phyloP scores from a whole-genome alignment of 2,888 invertebrate species.

The Macaria notata region DNA sequence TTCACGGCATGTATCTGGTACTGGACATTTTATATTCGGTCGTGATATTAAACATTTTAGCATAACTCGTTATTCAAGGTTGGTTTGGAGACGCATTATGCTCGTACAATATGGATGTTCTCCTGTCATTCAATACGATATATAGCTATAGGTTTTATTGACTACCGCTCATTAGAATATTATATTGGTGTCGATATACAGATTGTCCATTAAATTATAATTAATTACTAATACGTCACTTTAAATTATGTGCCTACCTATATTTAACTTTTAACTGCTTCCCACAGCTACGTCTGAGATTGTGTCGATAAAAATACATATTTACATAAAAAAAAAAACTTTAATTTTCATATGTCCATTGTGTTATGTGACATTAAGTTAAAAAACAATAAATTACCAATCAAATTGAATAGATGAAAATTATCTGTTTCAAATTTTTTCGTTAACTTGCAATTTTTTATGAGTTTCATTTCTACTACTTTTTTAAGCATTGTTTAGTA shows the following conservation, averaged over 20 bases:
- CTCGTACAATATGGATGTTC: conserved; percentile 50
- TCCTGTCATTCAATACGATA: conserved; percentile 39
- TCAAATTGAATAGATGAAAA: too few species aligned
- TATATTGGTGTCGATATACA: conserved; percentile 13
- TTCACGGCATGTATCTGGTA: conserved; percentile 41
- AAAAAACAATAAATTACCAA: too few species aligned
- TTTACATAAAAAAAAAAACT: too few species aligned
- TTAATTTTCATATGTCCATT: too few species aligned
- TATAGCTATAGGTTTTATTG: conserved; percentile 19
- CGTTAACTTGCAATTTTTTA: too few species aligned
- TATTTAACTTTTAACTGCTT: conserved; percentile 13
- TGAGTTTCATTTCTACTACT: too few species aligned
- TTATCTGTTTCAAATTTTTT: too few species aligned
- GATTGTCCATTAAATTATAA: conserved; percentile 13
- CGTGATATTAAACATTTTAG: conserved; percentile 61
- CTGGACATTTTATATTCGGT: conserved; percentile 58
- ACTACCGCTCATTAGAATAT: conserved; percentile 20
- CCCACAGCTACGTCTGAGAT: too few species aligned
- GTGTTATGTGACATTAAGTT: too few species aligned
- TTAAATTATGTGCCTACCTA: conserved; percentile 3
- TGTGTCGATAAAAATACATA: too few species aligned
- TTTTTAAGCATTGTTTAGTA: too few species aligned
- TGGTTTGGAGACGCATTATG: conserved; percentile 51
- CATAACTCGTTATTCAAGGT: conserved; percentile 76
- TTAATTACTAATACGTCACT: conserved; percentile 7